Evolutionary conservation across 2,888 invertebrate species (phyloP).

Genomic region (Prosapia bicincta): DNA sequence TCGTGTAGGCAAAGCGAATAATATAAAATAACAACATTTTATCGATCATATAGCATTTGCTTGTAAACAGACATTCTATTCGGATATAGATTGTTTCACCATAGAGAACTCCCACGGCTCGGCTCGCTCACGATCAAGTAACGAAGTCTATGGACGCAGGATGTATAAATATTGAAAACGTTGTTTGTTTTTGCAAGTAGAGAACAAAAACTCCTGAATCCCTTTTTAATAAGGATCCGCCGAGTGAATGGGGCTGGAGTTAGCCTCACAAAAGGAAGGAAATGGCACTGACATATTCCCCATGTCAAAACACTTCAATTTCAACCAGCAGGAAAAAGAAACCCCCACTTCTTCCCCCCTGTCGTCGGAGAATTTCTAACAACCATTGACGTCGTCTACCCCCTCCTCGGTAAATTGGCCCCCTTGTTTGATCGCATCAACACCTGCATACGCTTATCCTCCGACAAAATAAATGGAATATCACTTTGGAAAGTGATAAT

Average conservation of each 20-base stretch:
- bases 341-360: neutral
- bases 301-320: conserved; percentile 2
- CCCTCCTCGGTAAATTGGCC: neutral
- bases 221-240: neutral
- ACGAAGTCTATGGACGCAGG: no score
- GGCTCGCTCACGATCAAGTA: no score
- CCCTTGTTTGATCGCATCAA: neutral
- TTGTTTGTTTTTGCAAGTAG: neutral
- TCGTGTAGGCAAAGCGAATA: no score
- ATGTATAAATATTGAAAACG: neutral
- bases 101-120: no score
- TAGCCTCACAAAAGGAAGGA: neutral
- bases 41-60: no score
- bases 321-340: neutral
- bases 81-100: no score
- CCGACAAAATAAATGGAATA: neutral
- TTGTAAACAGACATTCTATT: no score
- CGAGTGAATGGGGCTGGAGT: neutral
- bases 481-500: no score
- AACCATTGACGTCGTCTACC: neutral
- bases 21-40: no score
- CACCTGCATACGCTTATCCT: neutral
- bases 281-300: neutral
- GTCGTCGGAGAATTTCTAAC: neutral
- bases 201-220: neutral